These are phyloP conservation scores for Deilephila porcellus DNA, from an alignment of 2,888 invertebrate genomes.

Conservation along the genomic window DNA sequence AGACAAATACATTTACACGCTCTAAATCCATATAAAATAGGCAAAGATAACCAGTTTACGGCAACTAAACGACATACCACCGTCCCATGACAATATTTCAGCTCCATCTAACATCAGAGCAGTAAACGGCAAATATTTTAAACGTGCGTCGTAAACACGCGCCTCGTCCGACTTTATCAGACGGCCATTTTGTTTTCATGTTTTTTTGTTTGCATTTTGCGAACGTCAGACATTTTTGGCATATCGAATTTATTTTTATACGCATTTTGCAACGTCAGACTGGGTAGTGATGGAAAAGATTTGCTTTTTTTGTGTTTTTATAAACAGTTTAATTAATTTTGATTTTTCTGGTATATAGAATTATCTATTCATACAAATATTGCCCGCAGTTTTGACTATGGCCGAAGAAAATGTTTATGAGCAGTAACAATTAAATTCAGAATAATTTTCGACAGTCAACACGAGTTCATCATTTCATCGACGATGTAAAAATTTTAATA, in stretches of 20 bases:
- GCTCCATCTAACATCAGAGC: conserved; percentile 21
- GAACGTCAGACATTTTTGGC: conserved; percentile 9
- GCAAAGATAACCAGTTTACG: conserved; percentile 25
- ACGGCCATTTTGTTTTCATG: conserved; percentile 27
- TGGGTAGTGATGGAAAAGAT: not conserved
- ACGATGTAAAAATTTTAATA: too few relatives aligned
- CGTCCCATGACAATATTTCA: conserved; percentile 26
- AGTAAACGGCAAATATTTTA: conserved; percentile 25
- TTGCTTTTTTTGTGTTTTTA: not conserved
- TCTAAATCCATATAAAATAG: conserved; percentile 12
- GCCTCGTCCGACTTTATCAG: conserved; percentile 17
- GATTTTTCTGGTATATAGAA: not conserved
- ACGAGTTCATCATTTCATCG: too few relatives aligned
- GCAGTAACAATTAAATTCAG: too few relatives aligned
- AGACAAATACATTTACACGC: conserved; percentile 1
- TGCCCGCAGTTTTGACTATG: too few relatives aligned
- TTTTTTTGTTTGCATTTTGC: conserved; percentile 11
- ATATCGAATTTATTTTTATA: conserved; percentile 6
- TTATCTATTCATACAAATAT: too few relatives aligned
- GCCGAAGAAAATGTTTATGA: too few relatives aligned
- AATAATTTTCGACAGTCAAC: too few relatives aligned
- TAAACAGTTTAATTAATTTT: not conserved
- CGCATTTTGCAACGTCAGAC: not conserved
- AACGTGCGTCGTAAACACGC: conserved; percentile 21
- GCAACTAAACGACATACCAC: conserved; percentile 15